Evolutionary conservation across 2,797 vertebrate species (phyloP).

Genomic region (Natrix natrix): DNA sequence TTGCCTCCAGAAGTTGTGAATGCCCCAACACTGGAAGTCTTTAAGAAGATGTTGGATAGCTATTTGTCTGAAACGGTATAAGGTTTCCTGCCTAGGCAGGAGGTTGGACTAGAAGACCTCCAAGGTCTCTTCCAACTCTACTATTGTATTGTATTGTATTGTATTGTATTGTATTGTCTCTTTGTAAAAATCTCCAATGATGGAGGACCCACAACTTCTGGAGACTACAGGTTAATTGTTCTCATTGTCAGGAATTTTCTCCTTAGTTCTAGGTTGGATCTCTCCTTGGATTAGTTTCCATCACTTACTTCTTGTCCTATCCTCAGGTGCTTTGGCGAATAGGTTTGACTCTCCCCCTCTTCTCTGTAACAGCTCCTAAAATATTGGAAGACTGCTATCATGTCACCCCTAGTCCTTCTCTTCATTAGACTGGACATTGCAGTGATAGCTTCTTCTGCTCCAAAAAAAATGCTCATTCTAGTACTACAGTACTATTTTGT

Average conservation of each 20-base stretch:
- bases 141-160: no score
- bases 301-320: not conserved
- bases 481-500: not conserved
- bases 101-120: no score
- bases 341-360: no score
- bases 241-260: not conserved
- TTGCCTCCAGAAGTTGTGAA: no score
- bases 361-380: not conserved
- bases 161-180: not conserved
- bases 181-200: not conserved
- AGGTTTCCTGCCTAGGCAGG: no score
- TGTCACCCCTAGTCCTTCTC: not conserved
- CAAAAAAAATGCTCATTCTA: fast-evolving
- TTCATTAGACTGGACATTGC: not conserved
- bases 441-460: not conserved
- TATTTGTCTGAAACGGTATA: no score
- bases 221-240: not conserved
- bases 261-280: not conserved
- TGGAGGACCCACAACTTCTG: not conserved
- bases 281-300: not conserved
- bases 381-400: not conserved
- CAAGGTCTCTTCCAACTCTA: no score
- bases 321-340: not conserved
- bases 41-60: no score
- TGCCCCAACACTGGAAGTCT: no score